Conservation (phyloP, 1,140 invertebrate species). For the Acromyrmex heyeri region DNA sequence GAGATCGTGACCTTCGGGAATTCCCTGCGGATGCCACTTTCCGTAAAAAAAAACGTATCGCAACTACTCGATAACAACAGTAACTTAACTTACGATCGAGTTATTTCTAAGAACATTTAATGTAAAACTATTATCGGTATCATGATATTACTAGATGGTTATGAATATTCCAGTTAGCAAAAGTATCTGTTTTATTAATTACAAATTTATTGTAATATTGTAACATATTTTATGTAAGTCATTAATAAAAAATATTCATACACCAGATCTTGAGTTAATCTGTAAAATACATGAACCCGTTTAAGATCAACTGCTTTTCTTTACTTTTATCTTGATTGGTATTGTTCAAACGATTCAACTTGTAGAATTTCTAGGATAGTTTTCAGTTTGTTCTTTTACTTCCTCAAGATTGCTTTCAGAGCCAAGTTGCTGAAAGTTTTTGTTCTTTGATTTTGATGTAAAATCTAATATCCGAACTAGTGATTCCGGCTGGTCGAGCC, state of each 20-base stretch:
- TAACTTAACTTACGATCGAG: constrained; percentile 79
- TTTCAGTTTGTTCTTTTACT: background rate
- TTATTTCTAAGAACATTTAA: constrained; percentile 80
- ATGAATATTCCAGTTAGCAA: constrained; percentile 83
- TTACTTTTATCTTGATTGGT: background rate
- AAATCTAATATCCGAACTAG: constrained; percentile 80
- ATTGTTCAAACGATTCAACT: background rate
- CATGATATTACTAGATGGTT: constrained; percentile 83
- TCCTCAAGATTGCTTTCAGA: background rate
- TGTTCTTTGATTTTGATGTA: constrained; percentile 60
- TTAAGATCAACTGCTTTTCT: background rate
- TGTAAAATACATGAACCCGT: background rate
- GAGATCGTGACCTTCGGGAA: constrained; percentile 58
- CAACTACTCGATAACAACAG: constrained; percentile 78
- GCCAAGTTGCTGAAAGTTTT: background rate
- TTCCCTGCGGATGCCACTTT: constrained; percentile 79
- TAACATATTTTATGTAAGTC: constrained; percentile 86
- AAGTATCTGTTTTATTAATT: constrained; percentile 83
- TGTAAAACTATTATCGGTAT: constrained; percentile 81
- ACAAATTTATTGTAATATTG: constrained; percentile 85
- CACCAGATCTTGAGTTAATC: constrained; percentile 52
- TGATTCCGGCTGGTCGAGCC: constrained; percentile 80
- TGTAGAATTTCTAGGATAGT: background rate
- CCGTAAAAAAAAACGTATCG: constrained; percentile 78
- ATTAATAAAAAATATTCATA: constrained; percentile 85